A percentile compares a stretch with the other conserved stretches of the same genome.
Evolutionary conservation across 1,140 invertebrate genomes (phyloP).

Genomic region (Hermetia illucens): DNA sequence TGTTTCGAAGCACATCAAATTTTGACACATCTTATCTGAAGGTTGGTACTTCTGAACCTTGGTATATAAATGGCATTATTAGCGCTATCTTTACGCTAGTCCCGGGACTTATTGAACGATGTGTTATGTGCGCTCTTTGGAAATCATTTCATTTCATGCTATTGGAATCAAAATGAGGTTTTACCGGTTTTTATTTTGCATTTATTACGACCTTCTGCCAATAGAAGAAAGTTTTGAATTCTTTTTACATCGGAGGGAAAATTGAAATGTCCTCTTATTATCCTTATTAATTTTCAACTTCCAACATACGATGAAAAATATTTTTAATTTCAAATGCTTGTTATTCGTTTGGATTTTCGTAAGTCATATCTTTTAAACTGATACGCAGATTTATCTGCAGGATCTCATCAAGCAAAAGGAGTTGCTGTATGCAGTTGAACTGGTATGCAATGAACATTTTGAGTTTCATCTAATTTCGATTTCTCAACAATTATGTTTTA

Average conservation of each 20-base stretch:
- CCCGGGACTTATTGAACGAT: too few species aligned
- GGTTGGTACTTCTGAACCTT: too few species aligned
- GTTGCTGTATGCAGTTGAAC: constrained; percentile 68
- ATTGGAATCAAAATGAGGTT: constrained; percentile 10
- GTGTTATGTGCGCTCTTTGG: too few species aligned
- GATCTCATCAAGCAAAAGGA: constrained; percentile 79
- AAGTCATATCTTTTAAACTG: background rate
- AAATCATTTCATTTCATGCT: constrained; percentile 12
- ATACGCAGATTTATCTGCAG: constrained; percentile 64
- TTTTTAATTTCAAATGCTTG: background rate
- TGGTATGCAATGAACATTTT: constrained; percentile 51
- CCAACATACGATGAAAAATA: background rate
- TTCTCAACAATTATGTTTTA: too few species aligned
- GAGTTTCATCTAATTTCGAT: background rate
- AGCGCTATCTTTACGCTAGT: too few species aligned
- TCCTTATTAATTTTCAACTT: background rate
- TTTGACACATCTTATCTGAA: too few species aligned
- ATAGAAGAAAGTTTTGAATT: constrained; percentile 10
- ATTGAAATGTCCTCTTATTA: too few species aligned
- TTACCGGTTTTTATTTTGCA: constrained; percentile 4
- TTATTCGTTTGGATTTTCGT: too few species aligned
- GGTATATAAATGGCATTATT: too few species aligned
- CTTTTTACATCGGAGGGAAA: background rate
- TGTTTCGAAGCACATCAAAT: too few species aligned
- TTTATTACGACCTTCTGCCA: background rate